These are phyloP conservation scores for Hermaeophaga mercurialis DNA, from an alignment of 2,888 invertebrate genomes.

Conservation along the genomic window DNA sequence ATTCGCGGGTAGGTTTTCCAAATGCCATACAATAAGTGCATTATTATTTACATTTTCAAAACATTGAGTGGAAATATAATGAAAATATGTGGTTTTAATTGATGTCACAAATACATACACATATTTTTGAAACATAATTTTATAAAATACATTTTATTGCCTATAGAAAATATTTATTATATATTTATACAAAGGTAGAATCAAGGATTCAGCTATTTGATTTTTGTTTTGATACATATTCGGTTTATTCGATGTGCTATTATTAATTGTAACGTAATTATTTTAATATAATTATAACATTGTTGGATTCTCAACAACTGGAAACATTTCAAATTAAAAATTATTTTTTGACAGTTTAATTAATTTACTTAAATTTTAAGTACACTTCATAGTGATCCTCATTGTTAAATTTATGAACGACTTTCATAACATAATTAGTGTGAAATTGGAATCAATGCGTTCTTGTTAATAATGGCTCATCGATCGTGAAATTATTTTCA, in stretches of 20 bases:
- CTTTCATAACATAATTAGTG: too few relatives aligned
- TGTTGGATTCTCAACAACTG: too few relatives aligned
- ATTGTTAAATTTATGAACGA: too few relatives aligned
- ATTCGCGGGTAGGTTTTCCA: background rate
- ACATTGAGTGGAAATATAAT: constrained; percentile 26
- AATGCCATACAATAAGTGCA: constrained; percentile 21
- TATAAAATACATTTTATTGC: constrained; percentile 27
- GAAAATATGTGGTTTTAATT: constrained; percentile 16
- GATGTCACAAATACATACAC: constrained; percentile 18
- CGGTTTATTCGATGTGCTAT: background rate
- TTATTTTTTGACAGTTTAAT: too few relatives aligned
- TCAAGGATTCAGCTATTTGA: background rate
- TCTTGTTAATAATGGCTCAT: too few relatives aligned
- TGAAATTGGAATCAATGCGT: too few relatives aligned
- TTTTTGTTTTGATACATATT: background rate
- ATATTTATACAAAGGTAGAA: constrained; percentile 4
- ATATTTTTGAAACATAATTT: constrained; percentile 23
- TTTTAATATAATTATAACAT: too few relatives aligned
- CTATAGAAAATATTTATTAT: constrained; percentile 17
- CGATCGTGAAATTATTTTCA: too few relatives aligned
- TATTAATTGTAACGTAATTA: too few relatives aligned
- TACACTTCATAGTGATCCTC: too few relatives aligned
- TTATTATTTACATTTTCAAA: constrained; percentile 27
- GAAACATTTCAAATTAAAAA: too few relatives aligned
- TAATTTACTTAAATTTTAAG: too few relatives aligned